A percentile compares a stretch with the other conserved stretches of the same genome.
Conservation (phyloP, 2,113 vertebrate species). For the Neomonachus schauinslandi region DNA sequence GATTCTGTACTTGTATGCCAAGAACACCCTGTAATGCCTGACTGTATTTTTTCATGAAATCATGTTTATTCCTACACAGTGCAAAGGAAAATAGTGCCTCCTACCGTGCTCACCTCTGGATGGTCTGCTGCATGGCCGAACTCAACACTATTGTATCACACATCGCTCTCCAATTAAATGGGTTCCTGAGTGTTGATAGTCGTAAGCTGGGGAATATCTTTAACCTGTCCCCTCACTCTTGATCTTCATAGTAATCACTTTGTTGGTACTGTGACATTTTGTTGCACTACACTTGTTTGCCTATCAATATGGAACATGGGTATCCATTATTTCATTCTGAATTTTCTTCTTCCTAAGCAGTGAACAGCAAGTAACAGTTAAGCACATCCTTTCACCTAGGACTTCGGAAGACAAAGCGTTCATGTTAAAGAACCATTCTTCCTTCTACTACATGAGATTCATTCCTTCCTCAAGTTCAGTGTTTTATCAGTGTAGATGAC, state of each 20-base stretch:
- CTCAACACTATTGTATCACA: background rate
- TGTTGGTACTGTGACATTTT: background rate
- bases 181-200: background rate
- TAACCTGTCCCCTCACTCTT: background rate
- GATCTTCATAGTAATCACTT: background rate
- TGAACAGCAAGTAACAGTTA: background rate
- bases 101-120: background rate
- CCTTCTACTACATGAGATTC: background rate
- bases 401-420: background rate
- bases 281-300: background rate
- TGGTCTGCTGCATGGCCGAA: background rate
- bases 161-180: background rate
- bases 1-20: background rate
- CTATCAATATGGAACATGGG: background rate
- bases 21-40: background rate
- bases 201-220: background rate
- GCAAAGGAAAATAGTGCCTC: background rate
- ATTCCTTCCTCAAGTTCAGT: background rate
- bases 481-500: background rate
- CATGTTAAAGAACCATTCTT: background rate
- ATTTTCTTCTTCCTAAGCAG: background rate
- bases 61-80: background rate
- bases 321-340: background rate
- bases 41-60: background rate
- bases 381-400: background rate